Conservation (phyloP, 2,797 vertebrate species). For the Sardinella longiceps region DNA sequence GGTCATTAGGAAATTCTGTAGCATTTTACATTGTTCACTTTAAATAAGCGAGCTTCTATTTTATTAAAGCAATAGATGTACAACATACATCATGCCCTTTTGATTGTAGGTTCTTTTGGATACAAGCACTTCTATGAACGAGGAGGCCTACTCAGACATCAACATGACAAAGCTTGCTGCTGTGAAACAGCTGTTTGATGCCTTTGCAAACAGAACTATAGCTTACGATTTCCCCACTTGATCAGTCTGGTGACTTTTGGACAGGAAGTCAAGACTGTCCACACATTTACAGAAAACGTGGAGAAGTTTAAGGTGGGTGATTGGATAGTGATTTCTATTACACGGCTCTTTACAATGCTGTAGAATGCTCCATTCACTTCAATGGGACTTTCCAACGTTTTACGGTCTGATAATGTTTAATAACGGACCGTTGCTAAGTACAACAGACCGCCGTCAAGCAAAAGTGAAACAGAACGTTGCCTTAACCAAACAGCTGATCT, state of each 20-base stretch:
- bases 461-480: too few relatives aligned
- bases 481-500: too few relatives aligned
- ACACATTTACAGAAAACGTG: constrained; percentile 70
- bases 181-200: constrained; percentile 69
- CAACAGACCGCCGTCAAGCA: too few relatives aligned
- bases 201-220: constrained; percentile 67
- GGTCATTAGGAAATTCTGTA: constrained; percentile 43
- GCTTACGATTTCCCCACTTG: constrained; percentile 68
- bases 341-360: too few relatives aligned
- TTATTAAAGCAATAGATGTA: too few relatives aligned
- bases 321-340: too few relatives aligned
- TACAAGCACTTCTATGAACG: constrained; percentile 66
- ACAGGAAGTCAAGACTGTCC: constrained; percentile 60
- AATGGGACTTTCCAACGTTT: too few relatives aligned
- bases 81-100: background rate
- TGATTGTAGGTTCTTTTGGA: constrained; percentile 68
- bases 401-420: too few relatives aligned
- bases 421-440: too few relatives aligned
- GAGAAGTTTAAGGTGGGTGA: constrained; percentile 72
- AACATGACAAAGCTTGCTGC: constrained; percentile 60
- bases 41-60: too few relatives aligned
- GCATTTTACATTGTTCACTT: too few relatives aligned
- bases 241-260: constrained; percentile 66
- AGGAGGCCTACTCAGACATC: constrained; percentile 49
- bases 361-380: too few relatives aligned